Evolutionary conservation across 1,140 invertebrate species (phyloP), one percentile per base, ranked within the genome.

Genomic region (Pomacea maculata): DNA sequence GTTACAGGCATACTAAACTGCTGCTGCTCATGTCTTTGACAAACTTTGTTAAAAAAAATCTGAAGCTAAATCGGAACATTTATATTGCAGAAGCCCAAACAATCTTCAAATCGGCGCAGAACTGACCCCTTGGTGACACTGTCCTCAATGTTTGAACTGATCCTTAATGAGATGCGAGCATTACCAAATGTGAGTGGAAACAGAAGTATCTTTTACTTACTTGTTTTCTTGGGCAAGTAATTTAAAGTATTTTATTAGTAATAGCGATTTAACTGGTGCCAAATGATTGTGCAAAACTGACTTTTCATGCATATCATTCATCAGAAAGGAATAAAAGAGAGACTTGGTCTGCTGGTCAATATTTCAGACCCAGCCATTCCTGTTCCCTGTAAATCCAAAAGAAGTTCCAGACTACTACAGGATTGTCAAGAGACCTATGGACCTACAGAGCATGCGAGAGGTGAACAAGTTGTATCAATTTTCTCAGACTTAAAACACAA

Each of bases 71-170:
- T 71, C 4, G 3, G 25, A 19, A 52, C 17, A 61, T 79, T 61
- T 52, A 14, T 68, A 70, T 83, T 85, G 67, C 81, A 90, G 86
- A 94, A 95, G 78, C 96, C 96, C 29, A 94, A 95, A 68, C 94
- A 96, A 85, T 95, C 96, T 0, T 96, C 96, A 0, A 61, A 61
- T 61, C 92, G 99, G 54, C 93, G 97, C n/a, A 93, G 98, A 77
- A 98, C 98, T 1, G 98, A 99, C 92, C 98, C 98, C 0, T 94
- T 99, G 0, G 97, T 99, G 17, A 97, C 98, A 0, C 92, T 99
- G 83, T 97, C 97, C 0, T 96, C 96, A 1, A 95, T 99, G 79
- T 92, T 99, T 65, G 98, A 99, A 90, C 94, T 94, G 25, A 97
- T 99, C 82, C 92, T 99, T 0, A 98, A 97, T 87, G 97, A 99